Conservation (phyloP, 2,888 invertebrate genomes). For the Aphodius granarius region DNA sequence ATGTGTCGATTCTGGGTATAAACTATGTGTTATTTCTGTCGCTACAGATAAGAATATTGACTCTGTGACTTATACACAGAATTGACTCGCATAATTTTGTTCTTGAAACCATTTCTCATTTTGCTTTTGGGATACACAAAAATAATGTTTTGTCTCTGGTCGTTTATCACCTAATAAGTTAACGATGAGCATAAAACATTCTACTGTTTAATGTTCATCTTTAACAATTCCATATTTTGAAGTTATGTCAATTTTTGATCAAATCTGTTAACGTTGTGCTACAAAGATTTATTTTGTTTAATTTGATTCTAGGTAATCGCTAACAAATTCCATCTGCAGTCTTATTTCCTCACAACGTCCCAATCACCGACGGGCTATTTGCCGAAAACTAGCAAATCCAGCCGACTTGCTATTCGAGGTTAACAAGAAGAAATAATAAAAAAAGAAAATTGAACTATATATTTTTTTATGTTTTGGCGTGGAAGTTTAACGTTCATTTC, state of each 20-base stretch:
- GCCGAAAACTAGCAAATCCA: slow-evolving; percentile 4
- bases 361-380: background rate
- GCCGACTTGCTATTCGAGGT: slow-evolving; percentile 1
- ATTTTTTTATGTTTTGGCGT: background rate
- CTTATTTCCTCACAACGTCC: slow-evolving; percentile 5
- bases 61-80: too few relatives aligned
- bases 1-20: too few relatives aligned
- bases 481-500: background rate
- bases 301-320: slow-evolving; percentile 52
- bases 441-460: background rate
- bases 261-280: too few relatives aligned
- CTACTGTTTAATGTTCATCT: background rate
- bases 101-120: background rate
- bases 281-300: slow-evolving; percentile 1
- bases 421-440: background rate
- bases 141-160: background rate
- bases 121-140: background rate
- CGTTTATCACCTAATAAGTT: background rate
- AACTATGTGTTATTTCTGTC: too few relatives aligned
- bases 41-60: too few relatives aligned
- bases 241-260: background rate
- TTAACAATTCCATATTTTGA: background rate
- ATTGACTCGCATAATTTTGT: too few relatives aligned
- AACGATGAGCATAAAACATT: background rate
- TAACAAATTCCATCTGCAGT: slow-evolving; percentile 43